These are phyloP conservation scores for Porites cylindrica DNA, from an alignment of 92 coral and sea anemone species.

Conservation along the genomic window DNA sequence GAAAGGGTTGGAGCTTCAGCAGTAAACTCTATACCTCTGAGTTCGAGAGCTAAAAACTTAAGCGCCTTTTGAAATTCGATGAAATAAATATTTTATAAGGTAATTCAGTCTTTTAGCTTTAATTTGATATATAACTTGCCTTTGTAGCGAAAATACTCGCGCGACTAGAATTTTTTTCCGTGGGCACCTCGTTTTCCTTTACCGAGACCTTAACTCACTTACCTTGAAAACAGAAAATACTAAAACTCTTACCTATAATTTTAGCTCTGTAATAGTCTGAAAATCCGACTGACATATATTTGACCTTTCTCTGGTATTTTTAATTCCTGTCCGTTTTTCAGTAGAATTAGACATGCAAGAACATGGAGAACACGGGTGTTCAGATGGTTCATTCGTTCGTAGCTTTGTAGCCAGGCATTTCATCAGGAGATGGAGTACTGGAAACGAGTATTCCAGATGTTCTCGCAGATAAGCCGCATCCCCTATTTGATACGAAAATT, in stretches of 20 bases:
- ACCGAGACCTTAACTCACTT: neutral
- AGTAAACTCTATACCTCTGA: too few species aligned
- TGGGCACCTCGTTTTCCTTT: too few species aligned
- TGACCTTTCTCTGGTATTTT: conserved; percentile 17
- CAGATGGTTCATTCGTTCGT: too few species aligned
- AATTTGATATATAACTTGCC: too few species aligned
- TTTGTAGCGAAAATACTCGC: too few species aligned
- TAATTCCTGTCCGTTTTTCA: neutral
- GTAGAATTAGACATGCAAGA: neutral
- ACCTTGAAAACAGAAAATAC: conserved; percentile 2
- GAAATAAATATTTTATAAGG: too few species aligned
- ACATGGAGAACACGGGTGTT: too few species aligned
- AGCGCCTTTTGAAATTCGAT: too few species aligned
- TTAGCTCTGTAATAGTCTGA: conserved; percentile 15
- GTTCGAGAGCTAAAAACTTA: too few species aligned
- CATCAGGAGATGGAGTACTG: conserved; percentile 15
- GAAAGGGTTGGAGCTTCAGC: too few species aligned
- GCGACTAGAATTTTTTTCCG: too few species aligned
- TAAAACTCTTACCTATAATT: conserved; percentile 11
- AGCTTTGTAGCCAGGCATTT: conserved; percentile 24
- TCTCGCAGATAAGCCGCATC: conserved; percentile 26
- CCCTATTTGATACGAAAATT: neutral
- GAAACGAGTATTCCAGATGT: conserved; percentile 19
- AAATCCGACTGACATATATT: conserved; percentile 5
- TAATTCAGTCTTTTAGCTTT: too few species aligned